These are phyloP conservation scores for Acromyrmex echinatior DNA, from an alignment of 1,140 invertebrate genomes.

Conservation along the genomic window DNA sequence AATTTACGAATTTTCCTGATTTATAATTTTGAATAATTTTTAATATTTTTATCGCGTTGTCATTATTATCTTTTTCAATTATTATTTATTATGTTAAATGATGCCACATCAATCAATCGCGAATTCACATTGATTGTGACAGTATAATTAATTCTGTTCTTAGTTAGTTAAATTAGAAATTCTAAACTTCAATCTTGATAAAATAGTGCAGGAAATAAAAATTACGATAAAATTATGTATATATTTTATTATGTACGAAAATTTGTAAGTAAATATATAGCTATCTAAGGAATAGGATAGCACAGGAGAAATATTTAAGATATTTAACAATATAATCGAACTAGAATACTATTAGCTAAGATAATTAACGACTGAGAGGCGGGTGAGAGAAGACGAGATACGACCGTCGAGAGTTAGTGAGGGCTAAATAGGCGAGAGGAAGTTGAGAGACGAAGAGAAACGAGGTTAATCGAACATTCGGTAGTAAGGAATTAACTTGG, in stretches of 20 bases:
- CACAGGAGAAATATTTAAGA: constrained; percentile 25
- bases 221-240: background rate
- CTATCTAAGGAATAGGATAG: background rate
- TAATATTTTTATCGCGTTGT: background rate
- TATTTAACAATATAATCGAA: constrained; percentile 44
- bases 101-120: background rate
- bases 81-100: background rate
- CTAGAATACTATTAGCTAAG: constrained; percentile 50
- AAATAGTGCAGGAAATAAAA: background rate
- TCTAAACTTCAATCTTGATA: background rate
- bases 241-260: background rate
- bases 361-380: constrained; percentile 58
- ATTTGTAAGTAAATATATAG: constrained; percentile 2
- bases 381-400: constrained; percentile 37
- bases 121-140: background rate
- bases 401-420: constrained; percentile 25
- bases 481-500: constrained; percentile 56
- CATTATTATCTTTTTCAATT: background rate
- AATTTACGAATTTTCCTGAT: background rate
- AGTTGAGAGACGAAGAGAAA: constrained; percentile 51
- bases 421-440: constrained; percentile 54
- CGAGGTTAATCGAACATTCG: constrained; percentile 60
- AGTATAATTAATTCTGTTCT: background rate
- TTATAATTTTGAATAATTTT: constrained; percentile 1
- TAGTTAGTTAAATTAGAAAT: background rate